These are phyloP conservation scores for Pogonomyrmex californicus DNA, from an alignment of 1,140 invertebrate species.

Conservation along the genomic window DNA sequence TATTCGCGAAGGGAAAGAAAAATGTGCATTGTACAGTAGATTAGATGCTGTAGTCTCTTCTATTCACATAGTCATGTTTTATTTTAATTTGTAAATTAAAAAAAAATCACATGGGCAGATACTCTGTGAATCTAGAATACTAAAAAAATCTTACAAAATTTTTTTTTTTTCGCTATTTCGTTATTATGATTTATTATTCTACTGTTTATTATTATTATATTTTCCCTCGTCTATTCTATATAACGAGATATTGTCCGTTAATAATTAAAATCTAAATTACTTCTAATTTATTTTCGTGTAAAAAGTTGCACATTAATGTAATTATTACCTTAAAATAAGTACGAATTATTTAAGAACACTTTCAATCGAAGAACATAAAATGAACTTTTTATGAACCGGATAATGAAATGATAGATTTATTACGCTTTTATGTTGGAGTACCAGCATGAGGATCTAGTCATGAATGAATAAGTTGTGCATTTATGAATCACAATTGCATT, in stretches of 20 bases:
- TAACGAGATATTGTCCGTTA: neutral
- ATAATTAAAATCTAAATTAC: neutral
- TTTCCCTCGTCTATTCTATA: slow-evolving; percentile 8
- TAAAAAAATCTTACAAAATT: slow-evolving; percentile 35
- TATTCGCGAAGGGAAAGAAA: slow-evolving; percentile 76
- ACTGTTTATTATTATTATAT: too few relatives aligned
- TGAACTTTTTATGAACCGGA: neutral
- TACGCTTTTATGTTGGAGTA: slow-evolving; percentile 65
- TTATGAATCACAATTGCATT: slow-evolving; percentile 32
- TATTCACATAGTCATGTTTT: slow-evolving; percentile 28
- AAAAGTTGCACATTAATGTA: neutral
- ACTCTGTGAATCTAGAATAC: slow-evolving; percentile 58
- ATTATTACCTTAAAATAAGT: neutral
- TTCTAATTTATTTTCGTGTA: too few relatives aligned
- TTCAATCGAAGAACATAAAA: slow-evolving; percentile 1
- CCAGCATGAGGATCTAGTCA: slow-evolving; percentile 83
- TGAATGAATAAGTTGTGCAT: slow-evolving; percentile 71
- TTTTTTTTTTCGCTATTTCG: slow-evolving; percentile 46
- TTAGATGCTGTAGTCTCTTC: slow-evolving; percentile 45
- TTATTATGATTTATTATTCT: too few relatives aligned
- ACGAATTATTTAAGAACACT: slow-evolving; percentile 31
- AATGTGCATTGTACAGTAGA: slow-evolving; percentile 76
- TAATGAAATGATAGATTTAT: slow-evolving; percentile 27
- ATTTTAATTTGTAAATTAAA: slow-evolving; percentile 36
- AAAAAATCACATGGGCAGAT: slow-evolving; percentile 67